Evolutionary conservation across 2,888 invertebrate genomes (phyloP), one percentile per base, ranked within the genome.

Genomic region (Melanotus villosus): DNA sequence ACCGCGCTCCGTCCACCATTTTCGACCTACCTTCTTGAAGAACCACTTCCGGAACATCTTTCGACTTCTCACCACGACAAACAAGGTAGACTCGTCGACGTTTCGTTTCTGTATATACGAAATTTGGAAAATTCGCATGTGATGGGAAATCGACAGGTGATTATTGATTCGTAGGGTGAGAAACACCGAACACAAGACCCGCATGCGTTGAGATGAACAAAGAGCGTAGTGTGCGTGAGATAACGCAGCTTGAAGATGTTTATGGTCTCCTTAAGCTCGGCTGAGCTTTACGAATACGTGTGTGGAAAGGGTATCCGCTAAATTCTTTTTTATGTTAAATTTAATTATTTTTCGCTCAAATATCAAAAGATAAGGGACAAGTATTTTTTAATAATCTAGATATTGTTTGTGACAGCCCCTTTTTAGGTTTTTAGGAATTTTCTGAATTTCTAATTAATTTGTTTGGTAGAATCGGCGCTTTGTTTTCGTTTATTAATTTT

Each of bases 121-220:
- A 62, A 45, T 62, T 60, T 54, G 14, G 56, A 62, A 67, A 67
- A 60, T 57, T 62, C 60, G 62, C 62, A 68, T 68, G 62, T 60
- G 62, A 36, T 36, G 21, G 47, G 32, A 63, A 59, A 68, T 68
- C 68, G 68, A 68, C 68, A 68, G 68, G 68, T 68, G 68, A 57
- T 68, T 68, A 68, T 68, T 26, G 68, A 68, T 68, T 68, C 19
- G 45, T 26, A 64, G 68, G 64, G 64, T 64, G 68, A 64, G 58
- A 68, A 68, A 18, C 12, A 47, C 34, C 19, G 54, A 47, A 60
- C n/a, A n/a, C 58, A 64, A 64, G 68, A 58, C 45, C 64, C 68
- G 68, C 68, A 68, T 64, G 68, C 68, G 64, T 68, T 64, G 50
- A 58, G 63, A 68, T 63, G 23, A 50, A 58, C 63, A 63, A 62